These are phyloP conservation scores for Alectoris magna DNA, from an alignment of 2,797 vertebrate species.

Conservation along the genomic window DNA sequence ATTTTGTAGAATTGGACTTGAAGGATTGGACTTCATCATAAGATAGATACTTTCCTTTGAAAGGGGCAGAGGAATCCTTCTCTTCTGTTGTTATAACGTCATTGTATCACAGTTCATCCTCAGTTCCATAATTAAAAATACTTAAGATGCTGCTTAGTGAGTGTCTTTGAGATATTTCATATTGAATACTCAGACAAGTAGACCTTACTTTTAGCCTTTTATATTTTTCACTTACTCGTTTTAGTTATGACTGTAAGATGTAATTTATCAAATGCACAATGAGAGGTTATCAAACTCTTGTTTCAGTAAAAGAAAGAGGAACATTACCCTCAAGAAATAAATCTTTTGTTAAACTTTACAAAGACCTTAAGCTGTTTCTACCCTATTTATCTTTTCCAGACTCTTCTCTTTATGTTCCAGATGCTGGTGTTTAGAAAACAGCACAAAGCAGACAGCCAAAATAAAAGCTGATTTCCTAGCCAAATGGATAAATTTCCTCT, in stretches of 20 bases:
- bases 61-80: background rate
- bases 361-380: conserved; percentile 72
- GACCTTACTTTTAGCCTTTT: conserved; percentile 54
- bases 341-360: conserved; percentile 81
- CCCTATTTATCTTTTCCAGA: conserved; percentile 69
- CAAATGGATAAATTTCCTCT: background rate
- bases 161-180: background rate
- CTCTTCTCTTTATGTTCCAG: conserved; percentile 46
- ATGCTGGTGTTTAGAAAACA: conserved; percentile 61
- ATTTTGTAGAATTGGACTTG: no score
- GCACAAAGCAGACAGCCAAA: conserved; percentile 44
- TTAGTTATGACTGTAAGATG: conserved; percentile 56
- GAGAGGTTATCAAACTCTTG: conserved; percentile 78
- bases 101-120: background rate
- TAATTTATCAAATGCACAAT: conserved; percentile 77
- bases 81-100: background rate
- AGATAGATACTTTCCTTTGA: background rate
- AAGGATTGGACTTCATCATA: background rate
- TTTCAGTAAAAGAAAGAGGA: conserved; percentile 72
- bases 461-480: background rate
- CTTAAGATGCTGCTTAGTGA: background rate
- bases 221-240: conserved; percentile 48
- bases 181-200: background rate
- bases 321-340: conserved; percentile 78
- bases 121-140: conserved; percentile 27